Evolutionary conservation across 2,888 invertebrate genomes (phyloP), one percentile per base, ranked within the genome.

Genomic region (Drosophila paramelanica): DNA sequence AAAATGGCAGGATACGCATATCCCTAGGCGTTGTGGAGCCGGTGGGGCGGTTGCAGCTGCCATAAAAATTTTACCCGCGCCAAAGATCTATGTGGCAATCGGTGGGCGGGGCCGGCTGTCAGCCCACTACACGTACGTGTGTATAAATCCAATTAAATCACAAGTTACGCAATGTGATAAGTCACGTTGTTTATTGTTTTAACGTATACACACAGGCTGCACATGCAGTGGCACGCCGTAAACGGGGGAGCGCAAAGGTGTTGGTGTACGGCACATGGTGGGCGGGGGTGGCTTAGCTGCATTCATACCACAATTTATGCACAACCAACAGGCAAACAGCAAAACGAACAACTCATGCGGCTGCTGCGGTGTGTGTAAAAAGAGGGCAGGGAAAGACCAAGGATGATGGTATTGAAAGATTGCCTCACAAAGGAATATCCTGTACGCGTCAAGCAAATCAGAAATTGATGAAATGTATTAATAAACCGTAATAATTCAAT

Each of bases 101-200:
- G 39, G 36, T 36, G 14, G 51, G 50, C 46, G 51, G 47, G 45
- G 42, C 72, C n/a, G 53, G 36, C 38, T 58, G 59, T 53, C 64
- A 43, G 38, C 45, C 55, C 73, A 59, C 45, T 45, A 45, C 55
- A 42, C 36, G 56, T 53, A 33, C 49, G 68, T 71, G 60, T 66
- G 73, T 68, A 85, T 86, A 86, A 88, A 87, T 89, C 83, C 88
- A 87, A 87, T 87, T 87, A 89, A 89, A 89, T 87, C 88, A 80
- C 86, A 85, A 88, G 78, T 89, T 88, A 75, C 88, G 88, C 86
- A 85, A 80, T 77, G 88, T 89, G 85, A 89, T 89, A 89, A 85
- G 88, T 89, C 89, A 89, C 88, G 88, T 89, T 88, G 87, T 81
- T 84, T 88, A 87, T 89, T 89, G 89, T 77, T 79, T 77, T 57